Percentiles rank a stretch among this genome's conserved stretches.
Conservation (phyloP, 2,888 invertebrate genomes). For the Beris chalybata region DNA sequence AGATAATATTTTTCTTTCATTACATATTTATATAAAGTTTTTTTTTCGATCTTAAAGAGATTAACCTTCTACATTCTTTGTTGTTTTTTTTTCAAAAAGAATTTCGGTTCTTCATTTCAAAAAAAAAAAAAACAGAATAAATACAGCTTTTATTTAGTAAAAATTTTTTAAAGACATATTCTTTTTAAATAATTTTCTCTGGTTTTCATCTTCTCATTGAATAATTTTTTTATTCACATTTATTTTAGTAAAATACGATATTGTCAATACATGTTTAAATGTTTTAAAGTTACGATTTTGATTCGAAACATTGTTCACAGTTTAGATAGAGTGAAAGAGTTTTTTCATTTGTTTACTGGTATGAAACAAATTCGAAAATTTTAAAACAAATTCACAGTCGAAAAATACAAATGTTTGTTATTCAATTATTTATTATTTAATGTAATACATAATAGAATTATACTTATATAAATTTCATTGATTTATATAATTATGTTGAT, state of each 20-base stretch:
- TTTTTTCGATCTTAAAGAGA: conserved; percentile 18
- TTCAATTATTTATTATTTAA: neutral
- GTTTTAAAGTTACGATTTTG: conserved; percentile 13
- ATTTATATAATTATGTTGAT: neutral
- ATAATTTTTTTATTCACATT: conserved; percentile 36
- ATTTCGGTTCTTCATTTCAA: conserved; percentile 13
- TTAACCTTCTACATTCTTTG: conserved; percentile 12
- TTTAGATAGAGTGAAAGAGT: neutral
- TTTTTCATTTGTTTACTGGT: conserved; percentile 1
- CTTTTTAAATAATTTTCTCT: conserved; percentile 41
- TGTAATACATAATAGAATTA: too few relatives aligned
- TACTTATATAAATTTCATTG: neutral
- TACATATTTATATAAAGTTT: conserved; percentile 32
- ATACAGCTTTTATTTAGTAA: conserved; percentile 28
- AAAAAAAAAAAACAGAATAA: conserved; percentile 33
- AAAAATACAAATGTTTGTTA: conserved; percentile 27
- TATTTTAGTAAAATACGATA: conserved; percentile 39
- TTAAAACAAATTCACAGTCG: conserved; percentile 18
- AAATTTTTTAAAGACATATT: conserved; percentile 39
- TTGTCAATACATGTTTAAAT: conserved; percentile 31
- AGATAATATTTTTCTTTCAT: conserved; percentile 29
- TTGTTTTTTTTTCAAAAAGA: conserved; percentile 13
- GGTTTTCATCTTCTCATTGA: conserved; percentile 49
- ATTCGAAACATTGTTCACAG: neutral
- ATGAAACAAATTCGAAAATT: conserved; percentile 16